phyloP scores from a whole-genome alignment of 2,888 invertebrate genomes.

The Mythimna ferrago region DNA sequence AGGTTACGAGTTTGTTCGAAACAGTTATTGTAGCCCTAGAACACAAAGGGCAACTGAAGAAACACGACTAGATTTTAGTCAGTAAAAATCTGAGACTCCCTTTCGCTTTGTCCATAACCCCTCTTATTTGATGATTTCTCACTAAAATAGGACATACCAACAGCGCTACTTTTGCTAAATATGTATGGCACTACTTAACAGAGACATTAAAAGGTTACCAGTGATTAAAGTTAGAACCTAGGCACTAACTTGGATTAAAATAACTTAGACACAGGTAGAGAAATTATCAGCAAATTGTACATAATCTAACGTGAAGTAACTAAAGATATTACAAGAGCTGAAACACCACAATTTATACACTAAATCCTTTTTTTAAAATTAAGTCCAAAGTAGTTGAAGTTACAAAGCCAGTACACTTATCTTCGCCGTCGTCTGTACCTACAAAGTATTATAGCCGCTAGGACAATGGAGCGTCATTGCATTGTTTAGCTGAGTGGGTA shows the following conservation, averaged over 20 bases:
- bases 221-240: not conserved
- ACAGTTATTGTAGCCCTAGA: too few species aligned
- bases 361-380: not conserved
- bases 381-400: not conserved
- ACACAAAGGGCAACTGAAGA: too few species aligned
- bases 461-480: slow-evolving; percentile 59
- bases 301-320: too few species aligned
- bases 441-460: slow-evolving; percentile 37
- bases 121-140: too few species aligned
- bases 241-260: not conserved
- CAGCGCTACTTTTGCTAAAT: not conserved
- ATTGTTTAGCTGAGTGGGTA: slow-evolving; percentile 52
- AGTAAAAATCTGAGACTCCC: too few species aligned
- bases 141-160: too few species aligned
- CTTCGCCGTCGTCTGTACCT: slow-evolving; percentile 23
- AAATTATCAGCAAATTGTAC: not conserved
- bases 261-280: too few species aligned
- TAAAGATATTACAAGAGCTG: not conserved
- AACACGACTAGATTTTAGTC: too few species aligned
- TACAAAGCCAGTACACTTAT: not conserved
- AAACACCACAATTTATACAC: not conserved
- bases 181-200: not conserved
- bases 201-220: not conserved
- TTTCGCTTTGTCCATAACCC: too few species aligned
- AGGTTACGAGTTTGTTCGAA: too few species aligned